Evolutionary conservation across 2,113 vertebrate species (phyloP), one percentile per base, ranked within the genome.

Genomic region (Zosterops borbonicus): DNA sequence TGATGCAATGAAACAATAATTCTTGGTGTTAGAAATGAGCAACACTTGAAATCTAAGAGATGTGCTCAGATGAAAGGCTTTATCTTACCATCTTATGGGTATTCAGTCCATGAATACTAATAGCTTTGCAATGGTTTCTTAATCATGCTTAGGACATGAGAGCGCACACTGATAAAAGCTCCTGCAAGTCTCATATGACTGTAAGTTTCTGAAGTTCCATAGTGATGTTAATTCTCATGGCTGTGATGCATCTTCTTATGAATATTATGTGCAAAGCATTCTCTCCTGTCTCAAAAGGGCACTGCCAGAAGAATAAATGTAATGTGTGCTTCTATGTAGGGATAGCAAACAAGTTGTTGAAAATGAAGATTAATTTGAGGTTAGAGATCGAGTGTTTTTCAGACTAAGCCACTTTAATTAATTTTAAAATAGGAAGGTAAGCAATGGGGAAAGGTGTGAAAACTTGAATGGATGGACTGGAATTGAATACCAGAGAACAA

Each of bases 101-200:
- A 64, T 71, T 53, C 11, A 11, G 47, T 68, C 73, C 77, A 25
- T 93, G 78, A 96, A 93, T 90, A 78, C 82, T 94, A 85, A 96
- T 59, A 92, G 73, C 42, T 78, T 79, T 95, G 91, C 87, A 89
- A 5, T 75, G 73, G 42, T 94, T 97, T 94, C 91, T 95, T 94
- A 95, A 89, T 97, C 91, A 87, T 94, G 91, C 82, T 95, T 90
- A 96, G 87, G 53, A 95, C 93, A 89, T 86, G 78, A 92, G 88
- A 92, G 56, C 1, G 3, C 64, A 82, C n/a, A 16, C 18, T 88
- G 87, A 92, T 93, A 77, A 93, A 95, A 96, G 74, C 63, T 39
- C 52, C 15, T 49, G 50, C 63, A 89, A 49, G 46, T 96, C 86
- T 93, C 52, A 22, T 83, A 52, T 44, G 73, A 52, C 77, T 87